Conservation (phyloP, 2,113 vertebrate species). For the Brachyhypopomus gauderio region DNA sequence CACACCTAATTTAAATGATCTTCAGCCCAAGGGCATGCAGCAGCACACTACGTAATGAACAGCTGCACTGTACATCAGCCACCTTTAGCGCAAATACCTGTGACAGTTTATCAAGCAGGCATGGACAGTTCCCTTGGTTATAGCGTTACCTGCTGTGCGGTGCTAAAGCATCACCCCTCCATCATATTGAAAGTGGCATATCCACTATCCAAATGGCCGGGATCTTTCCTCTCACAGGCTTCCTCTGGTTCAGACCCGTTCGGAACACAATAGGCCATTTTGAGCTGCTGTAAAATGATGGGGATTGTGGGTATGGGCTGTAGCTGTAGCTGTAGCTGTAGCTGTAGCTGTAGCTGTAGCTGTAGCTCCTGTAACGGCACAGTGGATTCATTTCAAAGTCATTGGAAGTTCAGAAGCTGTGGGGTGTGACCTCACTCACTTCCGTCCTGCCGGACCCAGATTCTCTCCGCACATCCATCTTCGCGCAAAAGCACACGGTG, state of each 20-base stretch:
- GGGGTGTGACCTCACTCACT: constrained; percentile 11
- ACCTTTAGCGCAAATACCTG: constrained; percentile 34
- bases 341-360: constrained; percentile 16
- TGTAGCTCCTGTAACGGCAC: constrained; percentile 25
- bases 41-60: constrained; percentile 44
- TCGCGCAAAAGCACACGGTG: background rate
- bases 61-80: constrained; percentile 37
- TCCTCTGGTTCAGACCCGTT: constrained; percentile 36
- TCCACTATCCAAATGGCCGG: constrained; percentile 42
- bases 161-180: constrained; percentile 26
- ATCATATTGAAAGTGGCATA: constrained; percentile 44
- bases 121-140: constrained; percentile 38
- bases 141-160: constrained; percentile 23
- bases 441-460: background rate
- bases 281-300: constrained; percentile 28
- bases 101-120: constrained; percentile 49
- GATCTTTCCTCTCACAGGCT: constrained; percentile 18
- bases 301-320: background rate
- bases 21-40: constrained; percentile 37
- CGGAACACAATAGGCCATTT: constrained; percentile 33
- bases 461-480: background rate
- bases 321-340: constrained; percentile 7
- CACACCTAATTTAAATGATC: constrained; percentile 45
- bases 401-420: constrained; percentile 30
- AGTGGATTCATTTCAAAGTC: constrained; percentile 44